These are phyloP conservation scores for Mirounga angustirostris DNA, from an alignment of 2,113 vertebrate genomes.

Conservation along the genomic window DNA sequence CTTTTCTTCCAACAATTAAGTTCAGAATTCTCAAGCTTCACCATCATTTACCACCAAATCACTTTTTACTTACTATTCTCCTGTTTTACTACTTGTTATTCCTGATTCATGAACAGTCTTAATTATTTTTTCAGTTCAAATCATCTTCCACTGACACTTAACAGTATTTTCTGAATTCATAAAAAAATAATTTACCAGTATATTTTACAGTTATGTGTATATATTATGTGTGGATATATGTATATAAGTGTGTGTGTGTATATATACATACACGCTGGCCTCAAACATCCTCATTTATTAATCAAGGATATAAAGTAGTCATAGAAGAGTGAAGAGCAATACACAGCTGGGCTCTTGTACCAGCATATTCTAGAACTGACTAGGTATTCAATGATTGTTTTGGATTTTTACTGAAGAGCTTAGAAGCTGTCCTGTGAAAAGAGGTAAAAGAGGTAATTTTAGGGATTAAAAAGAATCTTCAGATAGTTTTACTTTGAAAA, in stretches of 20 bases:
- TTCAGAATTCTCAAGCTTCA: not conserved
- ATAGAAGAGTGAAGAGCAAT: not conserved
- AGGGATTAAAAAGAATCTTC: not conserved
- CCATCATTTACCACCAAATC: not conserved
- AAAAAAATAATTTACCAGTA: not conserved
- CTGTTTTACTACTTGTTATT: not conserved
- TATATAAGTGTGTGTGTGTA: too few species aligned
- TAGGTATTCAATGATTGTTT: not conserved
- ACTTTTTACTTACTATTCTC: not conserved
- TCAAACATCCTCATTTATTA: not conserved
- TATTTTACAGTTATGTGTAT: not conserved
- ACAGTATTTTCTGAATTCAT: not conserved
- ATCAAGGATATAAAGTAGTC: not conserved
- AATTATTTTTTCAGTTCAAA: slow-evolving; percentile 27
- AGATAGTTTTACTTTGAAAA: not conserved
- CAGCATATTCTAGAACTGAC: not conserved
- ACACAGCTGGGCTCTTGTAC: not conserved
- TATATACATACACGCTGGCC: not conserved
- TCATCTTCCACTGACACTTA: not conserved
- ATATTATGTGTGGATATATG: not conserved
- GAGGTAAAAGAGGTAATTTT: not conserved
- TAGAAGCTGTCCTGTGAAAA: not conserved
- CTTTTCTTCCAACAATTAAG: not conserved
- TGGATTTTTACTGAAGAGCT: not conserved
- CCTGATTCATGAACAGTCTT: not conserved